These are phyloP conservation scores for Microtus obscurus DNA, from an alignment of 2,797 vertebrate genomes.

Conservation along the genomic window DNA sequence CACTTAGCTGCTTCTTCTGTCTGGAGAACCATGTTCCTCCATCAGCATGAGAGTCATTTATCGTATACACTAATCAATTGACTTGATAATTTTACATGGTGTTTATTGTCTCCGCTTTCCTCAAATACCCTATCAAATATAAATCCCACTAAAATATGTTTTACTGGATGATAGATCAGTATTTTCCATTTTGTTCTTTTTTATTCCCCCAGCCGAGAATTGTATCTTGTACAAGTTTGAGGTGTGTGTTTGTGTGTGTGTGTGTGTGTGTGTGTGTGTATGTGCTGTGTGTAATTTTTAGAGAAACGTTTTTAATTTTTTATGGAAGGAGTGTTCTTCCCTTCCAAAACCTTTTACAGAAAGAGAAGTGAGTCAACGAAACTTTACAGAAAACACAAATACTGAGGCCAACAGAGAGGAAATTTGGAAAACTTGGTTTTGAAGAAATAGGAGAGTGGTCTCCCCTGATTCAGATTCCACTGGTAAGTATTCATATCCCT, in stretches of 20 bases:
- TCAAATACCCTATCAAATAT: neutral
- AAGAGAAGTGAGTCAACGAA: neutral
- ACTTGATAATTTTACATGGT: neutral
- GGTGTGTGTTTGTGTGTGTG: neutral
- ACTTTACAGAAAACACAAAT: neutral
- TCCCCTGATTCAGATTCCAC: neutral
- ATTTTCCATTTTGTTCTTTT: neutral
- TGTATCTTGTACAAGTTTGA: neutral
- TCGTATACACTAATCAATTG: neutral
- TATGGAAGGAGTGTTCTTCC: neutral
- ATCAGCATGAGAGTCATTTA: neutral
- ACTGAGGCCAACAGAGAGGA: neutral
- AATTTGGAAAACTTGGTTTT: neutral
- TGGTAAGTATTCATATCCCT: neutral
- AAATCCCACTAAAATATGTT: neutral
- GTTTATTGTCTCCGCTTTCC: neutral
- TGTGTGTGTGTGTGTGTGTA: neutral
- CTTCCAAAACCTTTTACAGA: neutral
- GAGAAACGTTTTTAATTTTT: neutral
- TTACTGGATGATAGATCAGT: neutral
- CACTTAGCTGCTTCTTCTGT: neutral
- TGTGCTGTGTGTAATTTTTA: neutral
- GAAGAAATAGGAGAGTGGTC: neutral
- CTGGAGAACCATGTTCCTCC: neutral
- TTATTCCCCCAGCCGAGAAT: neutral